Evolutionary conservation across 1,140 invertebrate genomes (phyloP).

Genomic region (Homarus americanus): DNA sequence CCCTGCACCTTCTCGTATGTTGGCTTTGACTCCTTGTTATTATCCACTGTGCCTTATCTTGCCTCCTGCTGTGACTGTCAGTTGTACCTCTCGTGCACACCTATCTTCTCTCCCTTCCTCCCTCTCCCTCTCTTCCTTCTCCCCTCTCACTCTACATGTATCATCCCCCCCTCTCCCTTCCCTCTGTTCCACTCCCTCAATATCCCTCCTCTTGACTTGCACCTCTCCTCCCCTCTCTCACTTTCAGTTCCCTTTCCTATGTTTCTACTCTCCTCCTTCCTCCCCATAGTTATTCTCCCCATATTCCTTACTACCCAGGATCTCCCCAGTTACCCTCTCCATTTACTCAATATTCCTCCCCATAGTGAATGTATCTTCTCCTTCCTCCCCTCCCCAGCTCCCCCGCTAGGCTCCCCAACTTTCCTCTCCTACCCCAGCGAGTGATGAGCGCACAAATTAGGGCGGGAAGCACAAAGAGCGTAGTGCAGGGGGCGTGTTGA

Average conservation of each 20-base stretch:
- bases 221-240: not conserved
- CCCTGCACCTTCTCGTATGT: too few species aligned
- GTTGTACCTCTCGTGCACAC: not conserved
- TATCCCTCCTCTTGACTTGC: not conserved
- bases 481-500: constrained; percentile 53
- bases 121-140: not conserved
- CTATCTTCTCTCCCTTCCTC: not conserved
- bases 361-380: too few species aligned
- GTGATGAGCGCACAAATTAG: constrained; percentile 62
- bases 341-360: too few species aligned
- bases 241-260: not conserved
- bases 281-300: too few species aligned
- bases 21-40: too few species aligned
- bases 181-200: not conserved
- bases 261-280: too few species aligned
- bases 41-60: too few species aligned
- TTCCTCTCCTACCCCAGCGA: constrained; percentile 19
- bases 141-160: too few species aligned
- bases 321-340: too few species aligned
- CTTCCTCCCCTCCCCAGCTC: not conserved
- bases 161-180: too few species aligned
- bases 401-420: not conserved
- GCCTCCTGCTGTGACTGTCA: too few species aligned
- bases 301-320: too few species aligned
- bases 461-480: constrained; percentile 55